A percentile compares a stretch with the other conserved stretches of the same genome.
Evolutionary conservation across 2,888 invertebrate genomes (phyloP).

Genomic region (Sesia bembeciformis): DNA sequence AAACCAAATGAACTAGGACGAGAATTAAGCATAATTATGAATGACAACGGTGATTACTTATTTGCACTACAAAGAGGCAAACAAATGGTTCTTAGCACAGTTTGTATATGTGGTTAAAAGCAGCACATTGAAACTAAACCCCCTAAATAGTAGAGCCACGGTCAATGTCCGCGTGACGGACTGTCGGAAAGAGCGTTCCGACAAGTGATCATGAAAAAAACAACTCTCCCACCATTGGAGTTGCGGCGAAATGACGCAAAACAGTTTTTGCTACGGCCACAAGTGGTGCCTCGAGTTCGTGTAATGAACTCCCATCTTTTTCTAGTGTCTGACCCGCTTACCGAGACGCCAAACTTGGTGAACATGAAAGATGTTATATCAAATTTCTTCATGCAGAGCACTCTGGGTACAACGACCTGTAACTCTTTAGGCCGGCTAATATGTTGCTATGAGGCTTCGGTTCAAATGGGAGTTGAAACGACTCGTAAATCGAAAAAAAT

Average conservation of each 20-base stretch:
- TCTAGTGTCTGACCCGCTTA: slow-evolving; percentile 36
- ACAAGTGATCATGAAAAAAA: slow-evolving; percentile 54
- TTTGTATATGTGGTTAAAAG: background rate
- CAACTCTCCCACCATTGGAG: slow-evolving; percentile 37
- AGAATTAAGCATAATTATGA: background rate
- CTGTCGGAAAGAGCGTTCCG: slow-evolving; percentile 50
- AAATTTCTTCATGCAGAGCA: slow-evolving; percentile 28
- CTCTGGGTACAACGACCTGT: slow-evolving; percentile 37
- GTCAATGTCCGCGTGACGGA: slow-evolving; percentile 60
- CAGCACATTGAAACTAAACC: slow-evolving; percentile 17
- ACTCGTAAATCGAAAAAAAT: no score
- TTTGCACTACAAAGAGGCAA: background rate
- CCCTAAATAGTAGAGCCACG: slow-evolving; percentile 54
- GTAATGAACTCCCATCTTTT: slow-evolving; percentile 38
- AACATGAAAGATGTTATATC: slow-evolving; percentile 37
- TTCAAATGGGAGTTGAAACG: background rate
- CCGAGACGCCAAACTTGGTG: slow-evolving; percentile 26
- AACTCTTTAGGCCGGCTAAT: slow-evolving; percentile 23
- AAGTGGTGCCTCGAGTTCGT: slow-evolving; percentile 39
- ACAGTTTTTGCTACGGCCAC: slow-evolving; percentile 42
- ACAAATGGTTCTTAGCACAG: background rate
- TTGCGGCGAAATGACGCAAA: slow-evolving; percentile 54
- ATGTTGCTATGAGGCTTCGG: slow-evolving; percentile 8
- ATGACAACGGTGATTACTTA: background rate
- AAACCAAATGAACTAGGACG: background rate